These are phyloP conservation scores for Neoitamus cyanurus DNA, from an alignment of 2,888 invertebrate species.

Conservation along the genomic window DNA sequence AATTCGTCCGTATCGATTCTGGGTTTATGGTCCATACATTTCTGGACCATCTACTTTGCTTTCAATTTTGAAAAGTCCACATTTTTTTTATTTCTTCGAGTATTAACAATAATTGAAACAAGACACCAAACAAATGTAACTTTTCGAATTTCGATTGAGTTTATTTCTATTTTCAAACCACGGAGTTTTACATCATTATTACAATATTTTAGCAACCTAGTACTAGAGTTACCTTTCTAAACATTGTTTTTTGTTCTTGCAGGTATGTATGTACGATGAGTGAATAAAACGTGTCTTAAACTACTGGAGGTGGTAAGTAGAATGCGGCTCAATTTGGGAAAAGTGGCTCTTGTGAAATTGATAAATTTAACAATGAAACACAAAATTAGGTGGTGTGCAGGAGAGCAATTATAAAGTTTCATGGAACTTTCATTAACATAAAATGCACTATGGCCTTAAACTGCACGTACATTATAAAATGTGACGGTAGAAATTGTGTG, in stretches of 20 bases:
- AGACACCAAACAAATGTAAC: not conserved
- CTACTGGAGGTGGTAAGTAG: not conserved
- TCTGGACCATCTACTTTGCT: too few species aligned
- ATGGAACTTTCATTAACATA: constrained; percentile 12
- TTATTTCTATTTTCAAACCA: too few species aligned
- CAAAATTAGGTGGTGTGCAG: not conserved
- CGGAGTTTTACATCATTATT: too few species aligned
- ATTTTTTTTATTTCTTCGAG: too few species aligned
- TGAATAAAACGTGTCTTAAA: not conserved
- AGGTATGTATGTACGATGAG: not conserved
- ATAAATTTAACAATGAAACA: not conserved
- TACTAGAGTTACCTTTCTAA: not conserved
- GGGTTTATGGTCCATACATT: too few species aligned
- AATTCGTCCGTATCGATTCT: too few species aligned
- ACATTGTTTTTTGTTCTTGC: not conserved
- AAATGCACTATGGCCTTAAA: not conserved
- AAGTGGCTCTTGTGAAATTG: not conserved
- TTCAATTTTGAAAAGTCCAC: too few species aligned
- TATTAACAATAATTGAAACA: not conserved
- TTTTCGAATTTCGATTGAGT: too few species aligned
- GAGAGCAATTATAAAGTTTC: constrained; percentile 20
- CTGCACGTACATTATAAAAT: constrained; percentile 8
- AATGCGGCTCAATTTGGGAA: not conserved
- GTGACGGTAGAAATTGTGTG: constrained; percentile 2
- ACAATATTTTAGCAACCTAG: not conserved